Conservation (phyloP, 1,140 invertebrate genomes). For the Anagrus nilaparvatae region DNA sequence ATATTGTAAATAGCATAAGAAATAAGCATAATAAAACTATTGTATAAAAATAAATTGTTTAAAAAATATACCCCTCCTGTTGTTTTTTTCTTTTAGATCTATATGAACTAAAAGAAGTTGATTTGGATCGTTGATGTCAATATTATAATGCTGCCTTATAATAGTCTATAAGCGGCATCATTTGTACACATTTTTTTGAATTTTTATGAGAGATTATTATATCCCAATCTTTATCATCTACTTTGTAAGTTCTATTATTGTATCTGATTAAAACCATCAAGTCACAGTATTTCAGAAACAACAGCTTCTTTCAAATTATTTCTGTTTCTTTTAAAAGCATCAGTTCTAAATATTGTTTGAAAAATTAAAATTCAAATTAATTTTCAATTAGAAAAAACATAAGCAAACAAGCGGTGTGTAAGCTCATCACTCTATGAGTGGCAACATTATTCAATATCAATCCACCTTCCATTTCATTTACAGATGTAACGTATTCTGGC, state of each 20-base stretch:
- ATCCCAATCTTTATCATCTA: conserved; percentile 74
- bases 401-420: conserved; percentile 66
- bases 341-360: conserved; percentile 15
- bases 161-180: conserved; percentile 64
- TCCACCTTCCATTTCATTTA: conserved; percentile 76
- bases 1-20: conserved; percentile 33
- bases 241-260: conserved; percentile 79
- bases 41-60: too few relatives aligned
- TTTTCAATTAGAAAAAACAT: background rate
- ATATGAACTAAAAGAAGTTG: conserved; percentile 75
- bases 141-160: conserved; percentile 56
- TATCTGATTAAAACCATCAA: conserved; percentile 73
- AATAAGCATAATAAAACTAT: too few relatives aligned
- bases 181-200: conserved; percentile 49
- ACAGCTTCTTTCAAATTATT: conserved; percentile 19
- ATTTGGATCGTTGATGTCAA: conserved; percentile 59
- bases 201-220: conserved; percentile 50
- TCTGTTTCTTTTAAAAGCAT: conserved; percentile 13
- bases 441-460: conserved; percentile 78
- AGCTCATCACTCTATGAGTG: conserved; percentile 71
- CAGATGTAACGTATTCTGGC: conserved; percentile 75
- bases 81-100: conserved; percentile 24
- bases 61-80: conserved; percentile 39
- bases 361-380: too few relatives aligned
- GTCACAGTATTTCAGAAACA: conserved; percentile 23